Percentiles rank a stretch among this genome's conserved stretches.
Conservation (phyloP, 2,113 vertebrate species). For the Corydoras sp. region DNA sequence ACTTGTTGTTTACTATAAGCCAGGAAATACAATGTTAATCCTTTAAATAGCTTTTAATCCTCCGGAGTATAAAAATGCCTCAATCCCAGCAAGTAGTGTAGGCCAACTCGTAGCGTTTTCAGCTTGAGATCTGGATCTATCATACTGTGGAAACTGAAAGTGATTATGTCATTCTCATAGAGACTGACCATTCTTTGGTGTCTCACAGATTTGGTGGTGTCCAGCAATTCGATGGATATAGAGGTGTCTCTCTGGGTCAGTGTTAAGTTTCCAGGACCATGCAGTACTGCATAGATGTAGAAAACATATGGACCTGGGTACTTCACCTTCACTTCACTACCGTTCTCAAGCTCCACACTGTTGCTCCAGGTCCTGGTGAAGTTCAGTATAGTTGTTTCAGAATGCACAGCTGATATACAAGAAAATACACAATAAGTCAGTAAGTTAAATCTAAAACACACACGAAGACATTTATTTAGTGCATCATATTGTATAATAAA, state of each 20-base stretch:
- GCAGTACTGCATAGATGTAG: slow-evolving; percentile 24
- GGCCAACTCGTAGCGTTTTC: slow-evolving; percentile 19
- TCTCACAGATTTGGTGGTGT: neutral
- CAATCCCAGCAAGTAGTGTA: slow-evolving; percentile 43
- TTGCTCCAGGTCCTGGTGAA: slow-evolving; percentile 31
- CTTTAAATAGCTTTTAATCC: neutral
- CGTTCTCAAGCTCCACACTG: slow-evolving; percentile 16
- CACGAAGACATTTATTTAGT: too few relatives aligned
- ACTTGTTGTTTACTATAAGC: neutral
- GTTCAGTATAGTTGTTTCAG: neutral
- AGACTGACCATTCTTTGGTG: slow-evolving; percentile 30
- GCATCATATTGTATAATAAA: too few relatives aligned
- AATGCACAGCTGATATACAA: neutral
- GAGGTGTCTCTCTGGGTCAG: neutral
- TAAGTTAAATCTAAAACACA: neutral
- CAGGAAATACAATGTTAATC: neutral
- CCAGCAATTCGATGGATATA: neutral
- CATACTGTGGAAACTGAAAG: neutral
- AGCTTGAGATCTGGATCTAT: neutral
- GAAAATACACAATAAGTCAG: neutral
- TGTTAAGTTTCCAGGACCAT: neutral
- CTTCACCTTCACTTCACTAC: slow-evolving; percentile 12
- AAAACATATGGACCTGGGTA: slow-evolving; percentile 40
- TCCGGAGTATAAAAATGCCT: slow-evolving; percentile 9
- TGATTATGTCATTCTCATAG: slow-evolving; percentile 8